These are phyloP conservation scores for Nowickia ferox DNA, from an alignment of 2,888 invertebrate species.

Conservation along the genomic window DNA sequence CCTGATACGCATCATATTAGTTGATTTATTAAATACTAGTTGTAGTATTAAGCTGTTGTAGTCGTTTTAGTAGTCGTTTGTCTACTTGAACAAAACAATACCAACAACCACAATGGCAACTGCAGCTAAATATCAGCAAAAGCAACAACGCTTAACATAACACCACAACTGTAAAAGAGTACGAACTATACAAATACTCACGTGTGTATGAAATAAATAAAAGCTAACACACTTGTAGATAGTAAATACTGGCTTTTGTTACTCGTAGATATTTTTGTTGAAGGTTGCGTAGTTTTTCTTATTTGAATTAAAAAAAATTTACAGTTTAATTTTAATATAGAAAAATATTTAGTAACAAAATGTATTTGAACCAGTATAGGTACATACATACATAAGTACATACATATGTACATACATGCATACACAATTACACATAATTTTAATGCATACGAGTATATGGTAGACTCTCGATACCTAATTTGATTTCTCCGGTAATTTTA, in stretches of 20 bases:
- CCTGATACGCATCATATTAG: conserved; percentile 81
- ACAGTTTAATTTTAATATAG: conserved; percentile 75
- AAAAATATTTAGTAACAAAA: conserved; percentile 21
- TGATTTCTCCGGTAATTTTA: not conserved
- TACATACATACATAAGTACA: not conserved
- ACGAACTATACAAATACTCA: conserved; percentile 1
- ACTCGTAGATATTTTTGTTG: conserved; percentile 74
- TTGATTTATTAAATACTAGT: conserved; percentile 60
- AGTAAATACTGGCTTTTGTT: conserved; percentile 50
- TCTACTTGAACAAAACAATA: conserved; percentile 43
- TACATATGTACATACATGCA: not conserved
- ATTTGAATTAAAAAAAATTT: conserved; percentile 72
- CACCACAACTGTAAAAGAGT: conserved; percentile 48
- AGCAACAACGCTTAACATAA: conserved; percentile 31
- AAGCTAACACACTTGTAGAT: conserved; percentile 13
- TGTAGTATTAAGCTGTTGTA: conserved; percentile 11
- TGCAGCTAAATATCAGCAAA: conserved; percentile 43
- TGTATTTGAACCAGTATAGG: not conserved
- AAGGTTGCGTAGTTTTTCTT: conserved; percentile 79
- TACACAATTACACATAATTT: too few species aligned
- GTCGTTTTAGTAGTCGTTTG: conserved; percentile 8
- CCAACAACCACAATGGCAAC: conserved; percentile 49
- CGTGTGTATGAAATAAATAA: not conserved
- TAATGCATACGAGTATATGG: too few species aligned
- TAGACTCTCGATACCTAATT: not conserved